Conservation (phyloP, 2,797 vertebrate genomes). For the Smutsia temminckii region DNA sequence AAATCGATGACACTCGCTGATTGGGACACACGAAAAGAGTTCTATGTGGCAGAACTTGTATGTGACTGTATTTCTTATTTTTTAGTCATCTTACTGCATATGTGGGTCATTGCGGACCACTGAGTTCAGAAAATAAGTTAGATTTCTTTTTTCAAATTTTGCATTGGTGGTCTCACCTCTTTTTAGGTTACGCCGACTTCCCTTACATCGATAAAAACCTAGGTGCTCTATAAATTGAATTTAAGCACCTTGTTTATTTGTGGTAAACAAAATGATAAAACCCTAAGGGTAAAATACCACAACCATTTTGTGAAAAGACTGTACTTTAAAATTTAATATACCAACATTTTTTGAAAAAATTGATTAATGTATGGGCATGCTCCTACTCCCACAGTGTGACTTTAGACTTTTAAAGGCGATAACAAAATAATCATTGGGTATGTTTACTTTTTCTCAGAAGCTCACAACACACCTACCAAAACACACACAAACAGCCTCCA, state of each 20-base stretch:
- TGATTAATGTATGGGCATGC: not conserved
- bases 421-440: not conserved
- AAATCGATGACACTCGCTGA: not conserved
- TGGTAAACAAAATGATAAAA: not conserved
- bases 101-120: not conserved
- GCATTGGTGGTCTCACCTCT: not conserved
- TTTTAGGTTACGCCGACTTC: not conserved
- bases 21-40: not conserved
- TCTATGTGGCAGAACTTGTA: not conserved
- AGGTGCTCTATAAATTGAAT: not conserved
- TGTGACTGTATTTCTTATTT: not conserved
- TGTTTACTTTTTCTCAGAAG: conserved; percentile 8
- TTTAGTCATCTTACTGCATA: not conserved
- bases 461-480: not conserved
- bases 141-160: not conserved
- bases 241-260: not conserved
- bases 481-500: not conserved
- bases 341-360: not conserved
- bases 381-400: not conserved
- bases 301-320: not conserved
- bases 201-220: not conserved
- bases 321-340: not conserved
- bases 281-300: not conserved
- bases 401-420: not conserved
- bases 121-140: not conserved